A percentile compares a stretch with the other conserved stretches of the same genome.
Conservation (phyloP, 1,140 invertebrate species). For the Arion vulgaris region DNA sequence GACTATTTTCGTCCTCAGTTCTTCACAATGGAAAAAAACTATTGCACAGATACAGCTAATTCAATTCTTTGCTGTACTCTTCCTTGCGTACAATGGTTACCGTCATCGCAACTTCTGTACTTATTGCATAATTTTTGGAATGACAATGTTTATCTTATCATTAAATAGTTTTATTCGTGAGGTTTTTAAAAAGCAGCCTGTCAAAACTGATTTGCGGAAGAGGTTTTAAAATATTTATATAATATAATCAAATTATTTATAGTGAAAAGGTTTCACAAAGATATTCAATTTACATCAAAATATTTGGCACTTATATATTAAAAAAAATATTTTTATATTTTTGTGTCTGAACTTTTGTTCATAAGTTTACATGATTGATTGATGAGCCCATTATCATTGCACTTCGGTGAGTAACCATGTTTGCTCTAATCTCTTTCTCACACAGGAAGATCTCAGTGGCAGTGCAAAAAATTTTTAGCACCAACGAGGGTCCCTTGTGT, state of each 20-base stretch:
- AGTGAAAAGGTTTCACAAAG: not conserved
- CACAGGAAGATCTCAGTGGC: no score
- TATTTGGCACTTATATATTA: no score
- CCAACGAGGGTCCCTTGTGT: no score
- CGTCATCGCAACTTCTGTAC: conserved; percentile 69
- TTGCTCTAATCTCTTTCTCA: no score
- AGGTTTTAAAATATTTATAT: not conserved
- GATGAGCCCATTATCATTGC: no score
- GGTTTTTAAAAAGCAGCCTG: conserved; percentile 56
- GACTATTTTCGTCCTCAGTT: conserved; percentile 74
- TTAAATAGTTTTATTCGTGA: conserved; percentile 74
- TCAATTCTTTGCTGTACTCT: conserved; percentile 63
- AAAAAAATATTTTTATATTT: no score
- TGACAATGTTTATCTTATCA: conserved; percentile 71
- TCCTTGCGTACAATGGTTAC: conserved; percentile 59
- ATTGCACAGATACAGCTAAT: conserved; percentile 88
- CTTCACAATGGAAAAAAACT: conserved; percentile 94
- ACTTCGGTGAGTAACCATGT: no score
- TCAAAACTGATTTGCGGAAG: conserved; percentile 1
- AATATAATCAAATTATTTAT: not conserved
- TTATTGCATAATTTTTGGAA: conserved; percentile 71
- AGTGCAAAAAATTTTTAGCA: no score
- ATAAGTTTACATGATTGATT: no score
- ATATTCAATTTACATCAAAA: no score
- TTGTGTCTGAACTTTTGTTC: no score